These are phyloP conservation scores for Premnoplex brunnescens DNA, from an alignment of 2,797 vertebrate species.

Conservation along the genomic window DNA sequence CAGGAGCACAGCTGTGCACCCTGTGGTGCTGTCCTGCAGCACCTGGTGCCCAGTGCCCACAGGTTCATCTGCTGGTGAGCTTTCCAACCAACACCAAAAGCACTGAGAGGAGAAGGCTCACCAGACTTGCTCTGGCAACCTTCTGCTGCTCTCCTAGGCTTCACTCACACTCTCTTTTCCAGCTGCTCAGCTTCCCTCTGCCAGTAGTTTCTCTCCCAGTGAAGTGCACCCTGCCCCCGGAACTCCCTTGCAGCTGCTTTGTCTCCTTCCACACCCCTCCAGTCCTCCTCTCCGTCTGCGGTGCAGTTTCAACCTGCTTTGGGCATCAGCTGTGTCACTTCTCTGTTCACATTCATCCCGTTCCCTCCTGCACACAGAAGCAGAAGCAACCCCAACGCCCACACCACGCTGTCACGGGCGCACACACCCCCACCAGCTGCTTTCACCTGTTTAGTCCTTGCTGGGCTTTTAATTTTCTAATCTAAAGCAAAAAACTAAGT, in stretches of 20 bases:
- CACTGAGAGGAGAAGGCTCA: background rate
- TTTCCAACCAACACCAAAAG: background rate
- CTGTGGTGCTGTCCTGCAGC: background rate
- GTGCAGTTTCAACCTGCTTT: background rate
- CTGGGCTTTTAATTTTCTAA: background rate
- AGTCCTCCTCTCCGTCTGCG: constrained; percentile 31
- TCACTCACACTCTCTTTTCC: background rate
- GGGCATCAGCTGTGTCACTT: background rate
- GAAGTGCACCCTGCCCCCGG: background rate
- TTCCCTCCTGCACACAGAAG: background rate
- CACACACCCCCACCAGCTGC: background rate
- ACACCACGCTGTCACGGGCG: accelerated
- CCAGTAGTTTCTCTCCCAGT: background rate
- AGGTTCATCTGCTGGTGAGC: background rate
- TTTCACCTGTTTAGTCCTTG: background rate
- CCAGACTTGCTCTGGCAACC: background rate
- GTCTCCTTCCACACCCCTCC: background rate
- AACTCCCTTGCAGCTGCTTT: constrained; percentile 57
- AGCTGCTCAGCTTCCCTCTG: background rate
- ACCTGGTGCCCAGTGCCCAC: background rate
- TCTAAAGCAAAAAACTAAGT: background rate
- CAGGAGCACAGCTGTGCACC: background rate
- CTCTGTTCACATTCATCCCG: background rate
- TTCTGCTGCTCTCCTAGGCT: background rate
- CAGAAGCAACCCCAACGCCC: background rate